Percentiles rank a stretch among this genome's conserved stretches.
Evolutionary conservation across 2,888 invertebrate species (phyloP).

Genomic region (Rhingia rostrata): DNA sequence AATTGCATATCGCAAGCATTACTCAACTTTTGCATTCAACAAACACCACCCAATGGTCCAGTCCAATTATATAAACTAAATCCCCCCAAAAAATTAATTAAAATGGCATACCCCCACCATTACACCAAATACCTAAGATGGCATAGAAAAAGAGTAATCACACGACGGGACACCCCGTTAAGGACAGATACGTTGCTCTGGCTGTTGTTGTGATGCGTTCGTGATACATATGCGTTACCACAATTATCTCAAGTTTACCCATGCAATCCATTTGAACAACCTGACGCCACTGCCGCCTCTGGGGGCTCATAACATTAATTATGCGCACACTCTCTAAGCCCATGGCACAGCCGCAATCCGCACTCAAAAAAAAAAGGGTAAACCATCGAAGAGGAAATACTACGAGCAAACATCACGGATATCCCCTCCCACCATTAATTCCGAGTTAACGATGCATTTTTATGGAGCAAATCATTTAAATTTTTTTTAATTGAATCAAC

Average conservation of each 20-base stretch:
- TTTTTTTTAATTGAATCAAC: neutral
- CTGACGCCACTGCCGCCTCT: neutral
- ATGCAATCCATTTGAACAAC: neutral
- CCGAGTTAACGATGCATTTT: neutral
- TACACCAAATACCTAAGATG: no score
- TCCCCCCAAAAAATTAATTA: no score
- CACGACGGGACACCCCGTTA: neutral
- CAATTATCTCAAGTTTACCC: slow-evolving; percentile 41
- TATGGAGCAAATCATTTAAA: slow-evolving; percentile 4
- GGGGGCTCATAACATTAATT: slow-evolving; percentile 3
- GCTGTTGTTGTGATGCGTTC: slow-evolving; percentile 12
- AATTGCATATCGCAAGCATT: no score
- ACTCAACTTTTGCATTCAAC: no score
- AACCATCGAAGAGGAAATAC: neutral
- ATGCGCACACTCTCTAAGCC: neutral
- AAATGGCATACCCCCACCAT: no score
- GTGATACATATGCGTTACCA: slow-evolving; percentile 27
- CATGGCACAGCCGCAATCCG: neutral
- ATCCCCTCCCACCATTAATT: neutral
- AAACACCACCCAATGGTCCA: no score
- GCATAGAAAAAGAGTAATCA: neutral
- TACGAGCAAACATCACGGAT: neutral
- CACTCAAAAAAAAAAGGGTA: neutral
- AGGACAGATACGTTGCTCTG: slow-evolving; percentile 3
- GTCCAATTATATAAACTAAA: no score